Evolutionary conservation across 1,140 invertebrate genomes (phyloP).

Genomic region (Scaptomyza montana): DNA sequence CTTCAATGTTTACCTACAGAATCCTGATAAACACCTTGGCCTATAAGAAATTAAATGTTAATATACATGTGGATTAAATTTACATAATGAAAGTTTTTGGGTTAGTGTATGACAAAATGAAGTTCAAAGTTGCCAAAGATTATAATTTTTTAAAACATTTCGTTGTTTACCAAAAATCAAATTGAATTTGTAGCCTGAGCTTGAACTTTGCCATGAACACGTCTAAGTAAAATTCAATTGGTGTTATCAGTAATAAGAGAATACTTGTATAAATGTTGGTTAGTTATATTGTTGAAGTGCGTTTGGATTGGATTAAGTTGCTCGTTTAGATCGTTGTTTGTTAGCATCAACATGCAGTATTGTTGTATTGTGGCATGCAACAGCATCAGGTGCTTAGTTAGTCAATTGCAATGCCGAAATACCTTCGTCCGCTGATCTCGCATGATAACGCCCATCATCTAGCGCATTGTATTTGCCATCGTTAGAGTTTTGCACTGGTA

Average conservation of each 20-base stretch:
- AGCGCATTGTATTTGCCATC: constrained; percentile 69
- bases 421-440: constrained; percentile 70
- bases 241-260: constrained; percentile 29
- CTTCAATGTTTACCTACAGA: constrained; percentile 63
- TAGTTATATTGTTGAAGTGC: constrained; percentile 11
- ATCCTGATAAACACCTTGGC: constrained; percentile 49
- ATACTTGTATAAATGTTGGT: constrained; percentile 14
- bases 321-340: constrained; percentile 8
- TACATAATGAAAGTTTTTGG: neutral
- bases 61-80: constrained; percentile 46
- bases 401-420: constrained; percentile 62
- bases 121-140: constrained; percentile 25
- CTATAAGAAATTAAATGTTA: constrained; percentile 75
- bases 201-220: constrained; percentile 47
- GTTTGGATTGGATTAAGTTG: neutral
- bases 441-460: constrained; percentile 79
- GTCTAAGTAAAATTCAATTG: constrained; percentile 3
- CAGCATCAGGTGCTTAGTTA: constrained; percentile 26
- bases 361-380: constrained; percentile 42
- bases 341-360: constrained; percentile 65
- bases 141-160: neutral
- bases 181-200: constrained; percentile 61
- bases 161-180: constrained; percentile 34
- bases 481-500: constrained; percentile 54
- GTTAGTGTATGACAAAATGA: constrained; percentile 43